A percentile compares a stretch with the other conserved stretches of the same genome.
These are phyloP conservation scores for Micrastur ruficollis DNA, from an alignment of 2,797 vertebrate genomes.

Conservation along the genomic window DNA sequence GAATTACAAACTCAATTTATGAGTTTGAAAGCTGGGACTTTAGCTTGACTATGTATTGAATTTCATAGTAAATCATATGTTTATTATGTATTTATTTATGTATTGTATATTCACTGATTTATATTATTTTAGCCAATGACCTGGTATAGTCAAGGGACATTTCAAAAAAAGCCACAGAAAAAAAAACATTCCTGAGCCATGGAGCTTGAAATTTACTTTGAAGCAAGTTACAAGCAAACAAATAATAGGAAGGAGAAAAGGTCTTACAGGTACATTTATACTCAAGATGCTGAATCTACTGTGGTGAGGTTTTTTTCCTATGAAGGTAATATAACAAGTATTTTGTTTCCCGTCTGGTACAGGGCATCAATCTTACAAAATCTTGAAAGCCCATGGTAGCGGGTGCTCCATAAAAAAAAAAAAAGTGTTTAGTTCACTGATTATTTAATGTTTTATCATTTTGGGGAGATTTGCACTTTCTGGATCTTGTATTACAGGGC, in stretches of 20 bases:
- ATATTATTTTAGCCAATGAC: background rate
- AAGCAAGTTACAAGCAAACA: background rate
- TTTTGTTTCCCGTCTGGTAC: background rate
- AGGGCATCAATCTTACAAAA: background rate
- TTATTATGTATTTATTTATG: conserved; percentile 6
- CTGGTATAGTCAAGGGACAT: background rate
- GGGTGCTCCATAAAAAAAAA: background rate
- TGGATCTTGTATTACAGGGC: background rate
- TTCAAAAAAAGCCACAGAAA: background rate
- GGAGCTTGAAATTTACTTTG: background rate
- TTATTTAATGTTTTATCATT: background rate
- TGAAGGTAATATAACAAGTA: background rate
- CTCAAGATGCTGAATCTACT: background rate
- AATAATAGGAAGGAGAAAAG: background rate
- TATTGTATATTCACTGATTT: background rate
- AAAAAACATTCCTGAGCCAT: background rate
- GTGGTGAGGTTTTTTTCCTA: background rate
- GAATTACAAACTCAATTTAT: conserved; percentile 30
- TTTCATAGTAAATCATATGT: background rate
- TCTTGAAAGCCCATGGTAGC: background rate
- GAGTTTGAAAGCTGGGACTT: background rate
- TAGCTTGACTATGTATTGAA: background rate
- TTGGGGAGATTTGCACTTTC: background rate
- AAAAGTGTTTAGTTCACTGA: background rate
- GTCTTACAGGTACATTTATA: background rate